Evolutionary conservation across 2,797 vertebrate species (phyloP).

Genomic region (Eulemur rubriventer): DNA sequence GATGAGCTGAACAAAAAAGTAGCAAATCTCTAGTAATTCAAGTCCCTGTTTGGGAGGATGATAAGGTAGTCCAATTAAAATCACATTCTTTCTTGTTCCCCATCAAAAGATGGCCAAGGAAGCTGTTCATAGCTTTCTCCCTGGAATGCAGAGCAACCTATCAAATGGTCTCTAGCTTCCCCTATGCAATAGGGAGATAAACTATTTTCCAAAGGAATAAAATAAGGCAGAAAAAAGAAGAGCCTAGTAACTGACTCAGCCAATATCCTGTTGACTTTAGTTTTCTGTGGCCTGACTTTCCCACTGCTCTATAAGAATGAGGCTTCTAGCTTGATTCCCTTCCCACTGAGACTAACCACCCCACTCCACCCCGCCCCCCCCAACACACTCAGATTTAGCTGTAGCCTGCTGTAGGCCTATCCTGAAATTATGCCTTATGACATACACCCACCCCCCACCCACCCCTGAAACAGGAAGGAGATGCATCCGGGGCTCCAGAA

Average conservation of each 20-base stretch:
- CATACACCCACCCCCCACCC: neutral
- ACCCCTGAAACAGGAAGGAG: neutral
- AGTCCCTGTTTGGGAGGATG: neutral
- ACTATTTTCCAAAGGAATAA: slow-evolving; percentile 47
- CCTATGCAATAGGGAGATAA: neutral
- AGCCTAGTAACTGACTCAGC: neutral
- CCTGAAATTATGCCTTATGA: neutral
- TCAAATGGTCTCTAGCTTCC: neutral
- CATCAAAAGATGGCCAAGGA: neutral
- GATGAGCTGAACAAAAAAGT: neutral
- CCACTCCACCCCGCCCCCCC: neutral
- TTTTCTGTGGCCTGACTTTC: neutral
- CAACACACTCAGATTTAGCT: neutral
- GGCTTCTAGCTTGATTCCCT: neutral
- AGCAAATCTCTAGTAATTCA: slow-evolving; percentile 27
- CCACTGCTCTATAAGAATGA: neutral
- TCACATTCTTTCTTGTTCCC: neutral
- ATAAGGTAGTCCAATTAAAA: neutral
- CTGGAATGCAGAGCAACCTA: slow-evolving; percentile 8
- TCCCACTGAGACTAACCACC: neutral
- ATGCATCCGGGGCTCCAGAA: neutral
- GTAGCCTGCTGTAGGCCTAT: neutral
- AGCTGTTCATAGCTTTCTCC: neutral
- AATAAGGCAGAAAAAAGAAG: slow-evolving; percentile 34
- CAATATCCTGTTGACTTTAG: neutral